phyloP scores from a whole-genome alignment of 2,797 vertebrate species.

The Acropternis orthonyx region DNA sequence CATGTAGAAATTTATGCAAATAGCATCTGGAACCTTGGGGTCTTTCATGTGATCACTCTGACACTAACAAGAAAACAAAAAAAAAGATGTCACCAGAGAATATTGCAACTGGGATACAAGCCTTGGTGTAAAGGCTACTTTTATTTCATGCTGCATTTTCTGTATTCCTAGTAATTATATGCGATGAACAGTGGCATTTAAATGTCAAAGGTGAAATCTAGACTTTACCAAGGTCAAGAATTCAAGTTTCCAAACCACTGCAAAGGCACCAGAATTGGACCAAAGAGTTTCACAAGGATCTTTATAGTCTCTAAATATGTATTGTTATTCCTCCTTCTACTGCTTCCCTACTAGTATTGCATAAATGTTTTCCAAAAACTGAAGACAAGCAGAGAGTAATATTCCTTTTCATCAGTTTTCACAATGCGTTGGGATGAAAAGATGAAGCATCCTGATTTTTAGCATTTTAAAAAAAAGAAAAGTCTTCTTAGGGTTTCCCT shows the following conservation, averaged over 20 bases:
- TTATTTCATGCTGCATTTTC: background rate
- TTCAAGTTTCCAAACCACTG: background rate
- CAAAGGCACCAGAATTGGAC: background rate
- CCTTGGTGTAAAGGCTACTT: background rate
- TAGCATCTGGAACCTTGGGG: background rate
- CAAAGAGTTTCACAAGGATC: background rate
- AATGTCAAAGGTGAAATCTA: constrained; percentile 30
- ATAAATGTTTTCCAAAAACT: background rate
- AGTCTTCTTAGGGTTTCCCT: background rate
- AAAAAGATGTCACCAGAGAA: background rate
- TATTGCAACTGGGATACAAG: background rate
- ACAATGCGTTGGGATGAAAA: background rate
- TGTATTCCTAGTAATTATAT: background rate
- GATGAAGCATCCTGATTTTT: background rate
- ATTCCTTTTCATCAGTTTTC: background rate
- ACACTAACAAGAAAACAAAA: background rate
- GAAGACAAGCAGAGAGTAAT: background rate
- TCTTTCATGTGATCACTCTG: constrained; percentile 7
- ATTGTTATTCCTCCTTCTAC: background rate
- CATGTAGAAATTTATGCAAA: background rate
- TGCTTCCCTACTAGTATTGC: background rate
- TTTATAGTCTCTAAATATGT: background rate
- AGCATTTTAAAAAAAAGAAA: background rate
- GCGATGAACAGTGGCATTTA: constrained; percentile 3
- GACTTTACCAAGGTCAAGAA: background rate